Evolutionary conservation across 2,113 vertebrate genomes (phyloP), one percentile per base, ranked within the genome.

Genomic region (Python bivittatus): DNA sequence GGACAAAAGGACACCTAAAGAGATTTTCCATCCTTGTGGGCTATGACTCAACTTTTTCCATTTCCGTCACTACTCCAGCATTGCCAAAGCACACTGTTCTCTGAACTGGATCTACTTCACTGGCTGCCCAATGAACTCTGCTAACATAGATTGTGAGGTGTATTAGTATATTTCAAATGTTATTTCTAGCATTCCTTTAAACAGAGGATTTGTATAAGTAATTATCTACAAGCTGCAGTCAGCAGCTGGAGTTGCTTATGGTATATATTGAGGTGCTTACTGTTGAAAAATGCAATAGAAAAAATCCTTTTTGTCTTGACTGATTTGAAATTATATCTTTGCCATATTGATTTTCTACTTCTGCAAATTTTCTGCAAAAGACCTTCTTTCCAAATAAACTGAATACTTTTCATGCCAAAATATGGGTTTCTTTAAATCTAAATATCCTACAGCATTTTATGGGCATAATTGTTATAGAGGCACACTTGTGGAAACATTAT

Each of bases 151-250:
- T 25, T 86, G 53, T 29, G 33, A 57, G 27, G 23, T 56, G 52
- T 25, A 12, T 72, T 72, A n/a, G 17, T 53, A 56, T 0, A 42
- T 92, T 57, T 23, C 91, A 0, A 0, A 33, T 52, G 58, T 15
- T 38, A 56, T 0, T 23, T 2, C 0, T 1, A 58, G 42, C 56
- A 4, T 33, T 79, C 0, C 0, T 6, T 88, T 0, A 17, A 8
- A 17, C 27, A 89, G n/a, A 42, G 3, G 1, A 29, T 90, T 86
- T 61, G 6, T 88, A 86, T 20, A 57, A 91, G 52, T 38, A 38
- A 64, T 17, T 27, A 56, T 11, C 38, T 11, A 85, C 53, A 57
- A 7, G n/a, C 93, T 84, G 7, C 0, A 13, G 84, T 92, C 86
- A 25, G 44, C 42, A 84, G 7, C 48, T 86, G 72, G 44, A 92